Evolutionary conservation across 2,113 vertebrate genomes (phyloP).

Genomic region (Phaetusa simplex): DNA sequence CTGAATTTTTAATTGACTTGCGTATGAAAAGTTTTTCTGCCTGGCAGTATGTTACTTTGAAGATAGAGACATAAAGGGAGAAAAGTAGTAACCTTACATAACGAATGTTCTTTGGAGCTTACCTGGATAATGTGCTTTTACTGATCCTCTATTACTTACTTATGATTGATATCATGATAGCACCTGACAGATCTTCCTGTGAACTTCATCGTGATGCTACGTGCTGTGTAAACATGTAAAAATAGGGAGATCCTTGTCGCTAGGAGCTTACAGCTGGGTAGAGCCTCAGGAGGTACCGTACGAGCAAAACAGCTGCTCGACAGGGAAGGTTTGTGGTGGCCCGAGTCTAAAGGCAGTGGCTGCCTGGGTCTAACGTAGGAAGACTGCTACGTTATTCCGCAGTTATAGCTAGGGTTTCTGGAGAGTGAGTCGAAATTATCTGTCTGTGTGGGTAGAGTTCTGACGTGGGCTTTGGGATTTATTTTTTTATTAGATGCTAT

Average conservation of each 20-base stretch:
- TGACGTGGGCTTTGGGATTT: neutral
- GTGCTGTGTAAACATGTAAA: neutral
- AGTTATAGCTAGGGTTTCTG: neutral
- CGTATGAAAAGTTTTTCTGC: constrained; percentile 30
- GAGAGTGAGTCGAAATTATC: neutral
- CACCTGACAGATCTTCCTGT: neutral
- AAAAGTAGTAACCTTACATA: neutral
- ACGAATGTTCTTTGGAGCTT: neutral
- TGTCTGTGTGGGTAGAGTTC: neutral
- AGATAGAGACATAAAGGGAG: neutral
- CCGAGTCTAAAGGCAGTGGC: neutral
- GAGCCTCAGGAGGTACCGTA: neutral
- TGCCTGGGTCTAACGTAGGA: neutral
- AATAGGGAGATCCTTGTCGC: neutral
- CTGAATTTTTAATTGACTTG: neutral
- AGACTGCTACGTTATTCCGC: neutral
- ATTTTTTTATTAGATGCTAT: neutral
- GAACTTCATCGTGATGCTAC: neutral
- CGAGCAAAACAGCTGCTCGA: neutral
- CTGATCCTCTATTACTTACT: neutral
- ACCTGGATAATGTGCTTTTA: neutral
- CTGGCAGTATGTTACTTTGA: neutral
- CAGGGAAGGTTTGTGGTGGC: neutral
- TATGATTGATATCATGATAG: neutral
- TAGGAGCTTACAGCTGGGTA: neutral